Percentiles rank a stretch among this genome's conserved stretches.
These are phyloP conservation scores for Pipistrellus nathusii DNA, from an alignment of 2,797 vertebrate species.

Conservation along the genomic window DNA sequence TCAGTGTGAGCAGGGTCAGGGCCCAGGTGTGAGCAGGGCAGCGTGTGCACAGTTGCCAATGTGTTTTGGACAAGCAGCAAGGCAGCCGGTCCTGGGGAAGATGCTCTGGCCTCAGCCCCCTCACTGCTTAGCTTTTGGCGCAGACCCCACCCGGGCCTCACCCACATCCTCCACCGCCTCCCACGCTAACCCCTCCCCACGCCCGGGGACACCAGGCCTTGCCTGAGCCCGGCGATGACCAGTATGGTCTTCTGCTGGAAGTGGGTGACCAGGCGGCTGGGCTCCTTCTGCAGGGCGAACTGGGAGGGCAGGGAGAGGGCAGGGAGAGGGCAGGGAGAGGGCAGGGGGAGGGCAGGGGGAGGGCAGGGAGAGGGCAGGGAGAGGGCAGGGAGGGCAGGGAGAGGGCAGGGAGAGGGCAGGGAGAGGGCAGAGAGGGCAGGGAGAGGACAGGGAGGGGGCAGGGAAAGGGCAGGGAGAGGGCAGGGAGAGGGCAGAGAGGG, in stretches of 20 bases:
- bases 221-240: slow-evolving; percentile 66
- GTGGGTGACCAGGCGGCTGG: slow-evolving; percentile 8
- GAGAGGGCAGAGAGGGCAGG: no score
- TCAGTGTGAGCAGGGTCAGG: no score
- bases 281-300: slow-evolving; percentile 66
- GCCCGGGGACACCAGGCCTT: fast-evolving
- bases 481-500: no score
- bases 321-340: not conserved
- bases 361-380: no score
- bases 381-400: no score
- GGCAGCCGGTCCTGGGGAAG: fast-evolving
- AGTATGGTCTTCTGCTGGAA: slow-evolving; percentile 57
- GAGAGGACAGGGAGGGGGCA: no score
- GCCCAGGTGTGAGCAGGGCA: no score
- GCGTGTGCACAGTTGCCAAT: not conserved
- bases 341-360: not conserved
- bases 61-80: not conserved
- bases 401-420: no score
- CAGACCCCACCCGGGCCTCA: not conserved
- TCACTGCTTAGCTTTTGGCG: fast-evolving
- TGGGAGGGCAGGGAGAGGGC: not conserved
- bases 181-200: fast-evolving
- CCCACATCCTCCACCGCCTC: no score
- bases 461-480: no score
- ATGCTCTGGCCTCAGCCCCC: no score